Evolutionary conservation across 1,140 invertebrate species (phyloP).

Genomic region (Eurosta solidaginis): DNA sequence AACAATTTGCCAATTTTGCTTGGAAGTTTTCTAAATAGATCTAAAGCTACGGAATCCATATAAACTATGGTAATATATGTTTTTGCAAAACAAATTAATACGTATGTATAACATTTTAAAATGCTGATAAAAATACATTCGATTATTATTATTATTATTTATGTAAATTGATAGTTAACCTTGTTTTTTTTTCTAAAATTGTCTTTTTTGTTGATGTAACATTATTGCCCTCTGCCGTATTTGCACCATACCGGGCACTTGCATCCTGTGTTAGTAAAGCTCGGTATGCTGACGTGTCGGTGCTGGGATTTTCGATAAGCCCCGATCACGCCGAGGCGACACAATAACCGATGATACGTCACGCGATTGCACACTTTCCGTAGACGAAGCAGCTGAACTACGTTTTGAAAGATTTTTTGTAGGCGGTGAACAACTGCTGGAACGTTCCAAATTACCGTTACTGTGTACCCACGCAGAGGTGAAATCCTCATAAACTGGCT

Average conservation of each 20-base stretch:
- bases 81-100: too few relatives aligned
- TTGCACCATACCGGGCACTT: neutral
- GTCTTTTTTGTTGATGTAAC: neutral
- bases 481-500: constrained; percentile 69
- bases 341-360: constrained; percentile 42
- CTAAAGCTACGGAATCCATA: too few relatives aligned
- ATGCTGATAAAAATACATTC: too few relatives aligned
- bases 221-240: neutral
- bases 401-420: constrained; percentile 51
- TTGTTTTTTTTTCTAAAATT: neutral
- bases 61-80: too few relatives aligned
- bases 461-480: constrained; percentile 75
- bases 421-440: constrained; percentile 52
- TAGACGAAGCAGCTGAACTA: constrained; percentile 54
- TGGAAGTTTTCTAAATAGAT: too few relatives aligned
- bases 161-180: too few relatives aligned
- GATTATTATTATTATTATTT: too few relatives aligned
- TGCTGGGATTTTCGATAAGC: constrained; percentile 57
- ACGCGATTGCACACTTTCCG: constrained; percentile 49
- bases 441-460: constrained; percentile 68
- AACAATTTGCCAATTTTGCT: too few relatives aligned
- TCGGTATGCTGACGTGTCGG: constrained; percentile 57
- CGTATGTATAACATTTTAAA: too few relatives aligned
- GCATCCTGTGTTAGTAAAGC: constrained; percentile 53
- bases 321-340: constrained; percentile 51